Evolutionary conservation across 2,797 vertebrate genomes (phyloP).

Genomic region (Erpetoichthys calabaricus): DNA sequence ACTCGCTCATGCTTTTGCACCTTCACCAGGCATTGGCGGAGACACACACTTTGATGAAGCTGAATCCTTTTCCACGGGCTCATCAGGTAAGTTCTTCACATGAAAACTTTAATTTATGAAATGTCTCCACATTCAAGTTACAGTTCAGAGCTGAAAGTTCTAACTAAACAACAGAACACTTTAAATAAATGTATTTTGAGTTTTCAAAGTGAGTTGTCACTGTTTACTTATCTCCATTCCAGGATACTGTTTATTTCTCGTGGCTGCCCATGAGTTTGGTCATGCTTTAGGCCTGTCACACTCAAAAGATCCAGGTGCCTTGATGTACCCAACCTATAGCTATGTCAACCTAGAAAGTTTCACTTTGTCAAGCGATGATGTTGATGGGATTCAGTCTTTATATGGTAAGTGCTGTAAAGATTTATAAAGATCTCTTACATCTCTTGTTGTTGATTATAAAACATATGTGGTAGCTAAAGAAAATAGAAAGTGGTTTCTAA

Average conservation of each 20-base stretch:
- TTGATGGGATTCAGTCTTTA: constrained; percentile 56
- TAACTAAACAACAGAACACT: too few species aligned
- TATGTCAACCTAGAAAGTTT: constrained; percentile 35
- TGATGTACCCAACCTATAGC: constrained; percentile 63
- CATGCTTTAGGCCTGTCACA: constrained; percentile 62
- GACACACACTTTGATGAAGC: constrained; percentile 35
- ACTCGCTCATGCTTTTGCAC: constrained; percentile 31
- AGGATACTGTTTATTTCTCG: constrained; percentile 61
- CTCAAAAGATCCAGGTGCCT: constrained; percentile 45
- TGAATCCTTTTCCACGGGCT: constrained; percentile 19
- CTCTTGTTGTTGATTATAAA: too few species aligned
- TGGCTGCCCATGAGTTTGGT: constrained; percentile 68
- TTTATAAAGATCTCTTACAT: too few species aligned
- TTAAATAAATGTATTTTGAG: too few species aligned
- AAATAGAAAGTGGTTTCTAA: too few species aligned
- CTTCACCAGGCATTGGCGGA: constrained; percentile 21
- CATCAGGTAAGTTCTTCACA: constrained; percentile 14
- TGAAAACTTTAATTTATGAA: too few species aligned
- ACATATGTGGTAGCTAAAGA: too few species aligned
- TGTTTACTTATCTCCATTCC: constrained; percentile 5
- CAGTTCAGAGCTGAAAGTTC: too few species aligned
- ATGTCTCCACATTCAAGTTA: too few species aligned
- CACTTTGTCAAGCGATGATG: constrained; percentile 53
- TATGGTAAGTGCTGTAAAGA: constrained; percentile 43
- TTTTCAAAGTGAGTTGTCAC: too few species aligned